Conservation (phyloP, 2,113 vertebrate genomes). For the Lampris megalopsis region DNA sequence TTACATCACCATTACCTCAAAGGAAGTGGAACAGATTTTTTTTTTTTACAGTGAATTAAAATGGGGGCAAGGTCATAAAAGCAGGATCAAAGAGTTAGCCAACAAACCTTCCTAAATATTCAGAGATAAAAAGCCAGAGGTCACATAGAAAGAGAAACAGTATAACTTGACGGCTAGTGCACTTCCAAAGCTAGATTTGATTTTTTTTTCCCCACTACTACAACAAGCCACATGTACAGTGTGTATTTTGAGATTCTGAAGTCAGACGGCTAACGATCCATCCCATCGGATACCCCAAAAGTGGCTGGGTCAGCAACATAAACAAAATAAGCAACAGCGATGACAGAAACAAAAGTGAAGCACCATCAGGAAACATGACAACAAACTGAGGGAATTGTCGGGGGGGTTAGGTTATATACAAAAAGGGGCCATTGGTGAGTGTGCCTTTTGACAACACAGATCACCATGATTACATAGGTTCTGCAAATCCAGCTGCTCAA, state of each 20-base stretch:
- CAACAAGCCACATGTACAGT: constrained; percentile 59
- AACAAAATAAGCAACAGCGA: constrained; percentile 34
- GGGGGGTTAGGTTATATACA: constrained; percentile 64
- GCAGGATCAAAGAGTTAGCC: constrained; percentile 56
- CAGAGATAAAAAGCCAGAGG: constrained; percentile 21
- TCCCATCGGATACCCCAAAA: constrained; percentile 46
- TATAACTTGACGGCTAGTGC: constrained; percentile 53
- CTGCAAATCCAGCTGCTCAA: constrained; percentile 75
- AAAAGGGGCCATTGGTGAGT: constrained; percentile 27
- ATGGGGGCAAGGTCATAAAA: constrained; percentile 40
- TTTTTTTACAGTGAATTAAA: constrained; percentile 24
- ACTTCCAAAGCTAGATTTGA: constrained; percentile 62
- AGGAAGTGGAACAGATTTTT: constrained; percentile 24
- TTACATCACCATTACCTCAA: not conserved
- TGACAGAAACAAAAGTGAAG: constrained; percentile 59
- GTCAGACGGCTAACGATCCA: constrained; percentile 63
- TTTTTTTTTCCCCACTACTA: constrained; percentile 64
- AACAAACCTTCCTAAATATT: constrained; percentile 38
- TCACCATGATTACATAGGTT: constrained; percentile 54
- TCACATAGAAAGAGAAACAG: constrained; percentile 24
- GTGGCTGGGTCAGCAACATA: constrained; percentile 47
- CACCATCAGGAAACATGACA: constrained; percentile 57
- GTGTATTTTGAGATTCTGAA: constrained; percentile 46
- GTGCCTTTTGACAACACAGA: constrained; percentile 59
- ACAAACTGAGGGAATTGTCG: constrained; percentile 26